Percentiles rank a stretch among this genome's conserved stretches.
Conservation (phyloP, 2,113 vertebrate species). For the Urocitellus parryii region DNA sequence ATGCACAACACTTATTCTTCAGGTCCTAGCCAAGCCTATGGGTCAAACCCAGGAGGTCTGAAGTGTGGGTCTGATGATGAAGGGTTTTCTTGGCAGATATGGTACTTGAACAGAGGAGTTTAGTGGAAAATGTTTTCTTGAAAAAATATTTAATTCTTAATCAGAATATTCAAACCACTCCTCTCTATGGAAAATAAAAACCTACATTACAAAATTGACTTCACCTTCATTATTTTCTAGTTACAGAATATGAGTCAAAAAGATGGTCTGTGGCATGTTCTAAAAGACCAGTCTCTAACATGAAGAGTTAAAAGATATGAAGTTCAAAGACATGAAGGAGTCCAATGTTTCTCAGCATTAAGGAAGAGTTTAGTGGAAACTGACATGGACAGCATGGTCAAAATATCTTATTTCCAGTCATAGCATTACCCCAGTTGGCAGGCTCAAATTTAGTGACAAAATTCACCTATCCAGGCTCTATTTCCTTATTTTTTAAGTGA, state of each 20-base stretch:
- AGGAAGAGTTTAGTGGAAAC: not conserved
- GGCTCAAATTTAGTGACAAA: not conserved
- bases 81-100: not conserved
- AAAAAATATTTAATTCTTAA: not conserved
- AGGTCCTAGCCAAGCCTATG: not conserved
- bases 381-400: not conserved
- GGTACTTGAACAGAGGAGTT: not conserved
- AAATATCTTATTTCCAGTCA: not conserved
- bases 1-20: not conserved
- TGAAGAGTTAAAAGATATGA: too few species aligned
- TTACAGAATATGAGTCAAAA: not conserved
- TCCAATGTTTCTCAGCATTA: not conserved
- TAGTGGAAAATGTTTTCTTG: not conserved
- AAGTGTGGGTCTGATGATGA: not conserved
- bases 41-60: not conserved
- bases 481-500: not conserved
- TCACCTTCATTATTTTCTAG: not conserved
- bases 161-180: not conserved
- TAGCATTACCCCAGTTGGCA: not conserved
- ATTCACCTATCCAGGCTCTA: not conserved
- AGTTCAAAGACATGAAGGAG: not conserved
- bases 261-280: not conserved
- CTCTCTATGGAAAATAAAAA: conserved; percentile 10
- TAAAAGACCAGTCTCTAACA: not conserved
- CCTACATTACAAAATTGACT: not conserved